Conservation (phyloP, 2,797 vertebrate genomes). For the Anniella stebbinsi region DNA sequence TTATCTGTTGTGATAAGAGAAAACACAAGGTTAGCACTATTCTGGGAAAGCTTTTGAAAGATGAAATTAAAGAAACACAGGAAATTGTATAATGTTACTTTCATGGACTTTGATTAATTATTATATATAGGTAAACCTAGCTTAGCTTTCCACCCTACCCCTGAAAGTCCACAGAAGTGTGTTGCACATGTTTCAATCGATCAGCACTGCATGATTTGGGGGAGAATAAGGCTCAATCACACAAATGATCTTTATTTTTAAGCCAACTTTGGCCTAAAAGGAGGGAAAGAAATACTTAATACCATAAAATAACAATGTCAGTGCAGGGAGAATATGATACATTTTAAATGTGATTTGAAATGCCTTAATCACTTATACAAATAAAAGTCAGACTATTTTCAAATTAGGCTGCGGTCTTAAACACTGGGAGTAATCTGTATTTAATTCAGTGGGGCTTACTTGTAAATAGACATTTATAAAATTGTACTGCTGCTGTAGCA, state of each 20-base stretch:
- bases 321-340: neutral
- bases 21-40: neutral
- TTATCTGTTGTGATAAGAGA: neutral
- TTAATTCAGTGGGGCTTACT: neutral
- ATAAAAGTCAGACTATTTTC: neutral
- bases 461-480: neutral
- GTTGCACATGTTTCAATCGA: neutral
- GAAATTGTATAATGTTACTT: neutral
- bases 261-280: neutral
- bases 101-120: neutral
- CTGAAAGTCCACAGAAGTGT: neutral
- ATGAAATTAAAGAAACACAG: neutral
- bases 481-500: neutral
- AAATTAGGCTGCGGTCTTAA: neutral
- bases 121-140: neutral
- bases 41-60: neutral
- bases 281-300: neutral
- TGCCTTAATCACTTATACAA: neutral
- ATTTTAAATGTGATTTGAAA: neutral
- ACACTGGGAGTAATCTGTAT: neutral
- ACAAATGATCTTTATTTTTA: neutral
- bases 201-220: neutral
- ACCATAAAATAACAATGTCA: neutral
- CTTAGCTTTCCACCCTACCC: neutral
- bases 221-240: neutral